Evolutionary conservation across 2,888 invertebrate species (phyloP).

Genomic region (Parapristionchus giblindavisi): DNA sequence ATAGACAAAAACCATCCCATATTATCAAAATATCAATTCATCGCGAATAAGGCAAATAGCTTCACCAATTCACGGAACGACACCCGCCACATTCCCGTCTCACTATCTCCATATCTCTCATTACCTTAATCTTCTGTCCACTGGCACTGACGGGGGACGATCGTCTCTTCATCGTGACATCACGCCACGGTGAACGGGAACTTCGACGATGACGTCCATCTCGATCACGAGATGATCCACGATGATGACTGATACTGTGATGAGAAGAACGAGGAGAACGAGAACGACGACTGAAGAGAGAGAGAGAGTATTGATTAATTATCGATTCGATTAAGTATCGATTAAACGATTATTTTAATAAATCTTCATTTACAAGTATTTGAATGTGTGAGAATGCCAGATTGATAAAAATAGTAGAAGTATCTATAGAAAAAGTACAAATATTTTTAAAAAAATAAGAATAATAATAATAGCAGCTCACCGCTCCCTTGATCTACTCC

Average conservation of each 20-base stretch:
- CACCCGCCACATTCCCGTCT: not conserved
- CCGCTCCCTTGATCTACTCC: not conserved
- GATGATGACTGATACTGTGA: no score
- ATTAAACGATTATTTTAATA: not conserved
- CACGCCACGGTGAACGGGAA: slow-evolving; percentile 29
- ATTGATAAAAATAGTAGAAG: not conserved
- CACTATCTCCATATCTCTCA: not conserved
- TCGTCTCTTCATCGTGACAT: not conserved
- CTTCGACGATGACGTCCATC: slow-evolving; percentile 11
- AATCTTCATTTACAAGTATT: not conserved
- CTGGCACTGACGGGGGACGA: not conserved
- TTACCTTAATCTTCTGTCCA: slow-evolving; percentile 2
- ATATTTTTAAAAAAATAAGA: not conserved
- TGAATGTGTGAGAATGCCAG: no score
- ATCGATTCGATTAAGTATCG: no score
- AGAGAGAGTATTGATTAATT: not conserved
- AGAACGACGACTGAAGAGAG: not conserved
- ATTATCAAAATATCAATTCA: no score
- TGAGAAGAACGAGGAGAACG: no score
- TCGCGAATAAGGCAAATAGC: no score
- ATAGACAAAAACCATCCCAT: no score
- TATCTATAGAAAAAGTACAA: not conserved
- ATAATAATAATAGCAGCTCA: no score
- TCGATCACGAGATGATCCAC: not conserved
- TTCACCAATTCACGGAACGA: not conserved